Evolutionary conservation across 2,797 vertebrate species (phyloP), one percentile per base, ranked within the genome.

Genomic region (Leuciscus waleckii): DNA sequence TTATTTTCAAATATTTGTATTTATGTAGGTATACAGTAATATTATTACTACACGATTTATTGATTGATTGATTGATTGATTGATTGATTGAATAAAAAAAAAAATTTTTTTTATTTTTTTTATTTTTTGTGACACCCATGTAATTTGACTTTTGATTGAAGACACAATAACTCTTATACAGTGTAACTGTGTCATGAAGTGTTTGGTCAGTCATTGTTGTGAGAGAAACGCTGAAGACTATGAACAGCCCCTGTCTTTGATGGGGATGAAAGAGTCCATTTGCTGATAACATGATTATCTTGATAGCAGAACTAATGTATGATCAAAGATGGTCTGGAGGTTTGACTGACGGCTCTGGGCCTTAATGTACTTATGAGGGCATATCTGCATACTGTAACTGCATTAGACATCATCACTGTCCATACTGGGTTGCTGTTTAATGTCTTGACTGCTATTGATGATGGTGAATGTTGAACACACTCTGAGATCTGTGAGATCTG

Each of bases 281-380:
- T 51, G 46, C 84, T 74, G 46, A 58, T 77, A 82, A 70, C 75
- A 76, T 68, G 79, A 89, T 84, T 70, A 86, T 75, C 63, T 37
- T 56, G 74, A 85, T 86, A 80, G 80, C 81, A 83, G 73, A 86
- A 82, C 79, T 89, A 87, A 89, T 90, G 87, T 81, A 90, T 89
- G 77, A 90, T 88, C 88, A 91, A 90, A 90, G 87, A 77, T 70
- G 37, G 80, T 43, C 86, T 82, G 54, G 32, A 41, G 54, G 54
- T 78, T 85, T 56, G 58, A 56, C 73, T 80, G 79, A 87, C 73
- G 37, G 11, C 26, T 35, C 49, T 46, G 71, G 81, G 46, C 78
- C 41, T 84, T 76, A n/a, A 56, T 81, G 71, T 67, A 54, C 54
- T 65, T 71, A 75, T 67, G 81, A 86, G 79, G 80, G 74, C 73